These are phyloP conservation scores for Zeugodacus cucurbitae DNA, from an alignment of 1,140 invertebrate species.

Conservation along the genomic window DNA sequence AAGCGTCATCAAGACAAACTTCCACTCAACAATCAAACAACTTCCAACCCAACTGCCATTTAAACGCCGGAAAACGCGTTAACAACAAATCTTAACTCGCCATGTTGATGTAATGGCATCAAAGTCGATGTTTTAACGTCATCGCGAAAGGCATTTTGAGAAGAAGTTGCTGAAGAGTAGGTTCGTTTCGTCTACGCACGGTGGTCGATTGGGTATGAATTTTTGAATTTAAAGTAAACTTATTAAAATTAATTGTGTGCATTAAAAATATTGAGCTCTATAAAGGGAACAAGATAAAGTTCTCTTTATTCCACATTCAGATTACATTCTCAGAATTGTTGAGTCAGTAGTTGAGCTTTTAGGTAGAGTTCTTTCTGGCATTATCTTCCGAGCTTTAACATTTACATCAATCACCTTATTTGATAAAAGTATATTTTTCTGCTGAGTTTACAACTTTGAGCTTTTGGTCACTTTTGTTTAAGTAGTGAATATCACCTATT, in stretches of 20 bases:
- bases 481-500: no score
- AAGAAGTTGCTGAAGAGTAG: not conserved
- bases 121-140: not conserved
- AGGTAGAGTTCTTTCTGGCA: no score
- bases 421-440: no score
- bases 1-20: not conserved
- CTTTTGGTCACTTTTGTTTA: no score
- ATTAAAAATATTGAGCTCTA: not conserved
- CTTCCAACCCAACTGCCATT: conserved; percentile 16
- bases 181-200: not conserved
- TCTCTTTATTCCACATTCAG: no score
- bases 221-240: not conserved
- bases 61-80: conserved; percentile 1
- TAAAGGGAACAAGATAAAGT: not conserved
- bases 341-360: no score
- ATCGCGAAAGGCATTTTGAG: not conserved
- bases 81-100: not conserved
- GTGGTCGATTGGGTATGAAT: not conserved
- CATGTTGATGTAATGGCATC: not conserved
- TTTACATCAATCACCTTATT: no score
- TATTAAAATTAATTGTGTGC: no score
- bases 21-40: not conserved
- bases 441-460: no score
- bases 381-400: no score
- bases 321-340: no score